These are phyloP conservation scores for Lepilemur septentrionalis DNA, from an alignment of 2,797 vertebrate genomes.

Conservation along the genomic window DNA sequence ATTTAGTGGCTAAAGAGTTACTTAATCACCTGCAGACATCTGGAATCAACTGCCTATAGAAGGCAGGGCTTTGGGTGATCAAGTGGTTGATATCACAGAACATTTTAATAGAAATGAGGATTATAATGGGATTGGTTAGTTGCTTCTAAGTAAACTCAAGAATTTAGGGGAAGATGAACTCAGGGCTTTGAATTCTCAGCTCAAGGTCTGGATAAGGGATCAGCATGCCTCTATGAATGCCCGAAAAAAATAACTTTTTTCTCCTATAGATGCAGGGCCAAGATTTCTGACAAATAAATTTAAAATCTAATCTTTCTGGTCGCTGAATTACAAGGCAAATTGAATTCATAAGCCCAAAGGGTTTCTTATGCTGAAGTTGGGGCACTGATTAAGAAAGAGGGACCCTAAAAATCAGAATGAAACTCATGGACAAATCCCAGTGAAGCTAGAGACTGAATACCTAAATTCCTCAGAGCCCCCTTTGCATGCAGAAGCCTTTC, in stretches of 20 bases:
- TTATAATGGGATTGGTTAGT: neutral
- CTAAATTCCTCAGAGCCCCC: neutral
- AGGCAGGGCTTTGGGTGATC: neutral
- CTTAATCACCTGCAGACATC: neutral
- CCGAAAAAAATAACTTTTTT: neutral
- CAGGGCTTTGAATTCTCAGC: neutral
- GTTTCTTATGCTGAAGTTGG: slow-evolving; percentile 23
- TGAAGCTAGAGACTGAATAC: neutral
- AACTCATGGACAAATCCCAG: neutral
- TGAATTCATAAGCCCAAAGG: neutral
- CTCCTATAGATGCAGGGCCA: neutral
- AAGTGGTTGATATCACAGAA: neutral
- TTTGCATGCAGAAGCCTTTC: neutral
- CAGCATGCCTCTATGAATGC: neutral
- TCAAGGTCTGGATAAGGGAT: neutral
- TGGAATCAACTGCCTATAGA: neutral
- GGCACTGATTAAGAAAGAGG: neutral
- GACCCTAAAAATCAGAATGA: neutral
- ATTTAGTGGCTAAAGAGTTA: neutral
- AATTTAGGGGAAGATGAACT: neutral
- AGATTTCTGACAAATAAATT: neutral
- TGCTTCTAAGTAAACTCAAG: slow-evolving; percentile 18
- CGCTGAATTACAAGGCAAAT: slow-evolving; percentile 15
- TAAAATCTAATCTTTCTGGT: neutral
- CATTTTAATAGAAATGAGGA: neutral